A percentile compares a stretch with the other conserved stretches of the same genome.
Evolutionary conservation across 2,888 invertebrate species (phyloP).

Genomic region (Diachrysia chrysitis): DNA sequence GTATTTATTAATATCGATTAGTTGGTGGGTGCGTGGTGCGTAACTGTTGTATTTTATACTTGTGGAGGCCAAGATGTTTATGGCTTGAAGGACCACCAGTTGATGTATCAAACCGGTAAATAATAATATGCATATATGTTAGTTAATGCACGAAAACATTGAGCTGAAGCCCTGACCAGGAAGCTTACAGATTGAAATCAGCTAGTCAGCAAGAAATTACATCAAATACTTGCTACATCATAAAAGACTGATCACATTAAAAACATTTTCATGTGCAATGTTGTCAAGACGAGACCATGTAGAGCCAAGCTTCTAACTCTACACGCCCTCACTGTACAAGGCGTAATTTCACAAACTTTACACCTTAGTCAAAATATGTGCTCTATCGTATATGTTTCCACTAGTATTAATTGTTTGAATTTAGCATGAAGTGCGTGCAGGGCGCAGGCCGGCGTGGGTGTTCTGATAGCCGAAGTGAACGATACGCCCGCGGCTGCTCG

Average conservation of each 20-base stretch:
- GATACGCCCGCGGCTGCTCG: background rate
- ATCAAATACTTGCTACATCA: background rate
- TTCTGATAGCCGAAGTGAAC: background rate
- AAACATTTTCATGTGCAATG: no score
- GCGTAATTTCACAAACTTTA: no score
- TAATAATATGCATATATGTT: no score
- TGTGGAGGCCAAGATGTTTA: background rate
- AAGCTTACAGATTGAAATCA: no score
- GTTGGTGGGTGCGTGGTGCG: slow-evolving; percentile 17
- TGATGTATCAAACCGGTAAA: background rate
- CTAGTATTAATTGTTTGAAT: background rate
- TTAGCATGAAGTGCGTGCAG: background rate
- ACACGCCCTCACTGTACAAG: no score
- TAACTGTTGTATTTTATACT: slow-evolving; percentile 5
- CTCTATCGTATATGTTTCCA: background rate
- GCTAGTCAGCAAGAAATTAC: background rate
- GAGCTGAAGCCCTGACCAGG: no score
- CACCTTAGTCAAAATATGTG: no score
- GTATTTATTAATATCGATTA: slow-evolving; percentile 39
- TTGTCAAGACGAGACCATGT: no score
- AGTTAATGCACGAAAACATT: no score
- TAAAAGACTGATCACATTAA: no score
- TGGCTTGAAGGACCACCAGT: background rate
- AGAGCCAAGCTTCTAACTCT: no score
- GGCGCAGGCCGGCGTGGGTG: background rate